Base-by-base conservation (phyloP, 2,113 vertebrate species). In the Aegotheles bennettii region DNA sequence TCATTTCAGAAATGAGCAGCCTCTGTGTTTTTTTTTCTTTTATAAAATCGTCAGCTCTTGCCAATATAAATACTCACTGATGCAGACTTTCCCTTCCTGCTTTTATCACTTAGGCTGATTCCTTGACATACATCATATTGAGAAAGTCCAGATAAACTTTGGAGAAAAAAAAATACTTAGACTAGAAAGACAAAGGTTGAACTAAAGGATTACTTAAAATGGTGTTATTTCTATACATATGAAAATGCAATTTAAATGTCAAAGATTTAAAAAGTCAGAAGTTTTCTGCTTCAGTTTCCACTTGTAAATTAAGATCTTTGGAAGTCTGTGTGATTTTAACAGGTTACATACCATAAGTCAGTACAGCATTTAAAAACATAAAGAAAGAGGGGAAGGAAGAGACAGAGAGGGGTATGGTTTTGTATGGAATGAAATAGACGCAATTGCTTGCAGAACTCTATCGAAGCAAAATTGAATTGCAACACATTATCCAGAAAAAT, bases 51-150 rank as follows among this genome's bases (percentile, higher is more conserved):
- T 96, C 94, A 95, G 96, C 61, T 95, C 92, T 97, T 98, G 98
- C 98, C 98, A 98, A 97, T 97, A 98, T 98, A 98, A 98, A 98
- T 97, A 98, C 87, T 95, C 89, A 89, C 96, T 98, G 98, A 98
- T 98, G 97, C 97, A 98, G 95, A 97, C 71, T 97, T 98, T 97
- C 95, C 92, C 94, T 97, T 97, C 94, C 90, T 96, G 95, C 89
- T 97, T 98, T 97, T 98, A 98, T 97, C 96, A 97, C 81, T 97
- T 93, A 87, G 51, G 36, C 94, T 94, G 93, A 97, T 96, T 97
- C 87, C 68, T 95, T 95, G 95, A 93, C 96, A 97, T 92, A 91
- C n/a, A 95, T 96, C 75, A 91, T 75, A 91, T 29, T 98, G 96
- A 97, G 97, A 96, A 97, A 96, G 90, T 96, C 95, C 97, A 98